phyloP scores from a whole-genome alignment of 1,140 invertebrate species.

The Wiebesia pumilae region DNA sequence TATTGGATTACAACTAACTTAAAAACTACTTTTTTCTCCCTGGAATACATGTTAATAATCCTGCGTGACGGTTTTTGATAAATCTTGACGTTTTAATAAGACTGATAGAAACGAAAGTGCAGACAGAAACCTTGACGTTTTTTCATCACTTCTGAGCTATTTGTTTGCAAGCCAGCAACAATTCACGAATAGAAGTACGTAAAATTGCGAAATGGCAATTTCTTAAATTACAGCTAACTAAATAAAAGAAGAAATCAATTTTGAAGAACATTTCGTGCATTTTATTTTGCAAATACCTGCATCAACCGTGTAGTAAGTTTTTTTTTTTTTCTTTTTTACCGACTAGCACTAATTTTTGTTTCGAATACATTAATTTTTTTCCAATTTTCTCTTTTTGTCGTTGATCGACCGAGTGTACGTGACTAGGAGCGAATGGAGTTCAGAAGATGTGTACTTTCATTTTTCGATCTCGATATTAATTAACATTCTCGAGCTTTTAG shows the following conservation, averaged over 20 bases:
- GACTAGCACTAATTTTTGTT: neutral
- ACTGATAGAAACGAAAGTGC: too few relatives aligned
- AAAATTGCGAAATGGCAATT: neutral
- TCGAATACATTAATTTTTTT: neutral
- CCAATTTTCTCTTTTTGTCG: neutral
- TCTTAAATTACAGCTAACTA: too few relatives aligned
- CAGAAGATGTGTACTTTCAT: neutral
- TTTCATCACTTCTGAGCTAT: neutral
- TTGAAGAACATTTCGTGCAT: too few relatives aligned
- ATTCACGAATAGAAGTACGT: neutral
- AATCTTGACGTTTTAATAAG: too few relatives aligned
- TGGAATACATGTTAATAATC: too few relatives aligned
- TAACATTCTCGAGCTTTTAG: constrained; percentile 4
- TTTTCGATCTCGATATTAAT: neutral
- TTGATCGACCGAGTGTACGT: neutral
- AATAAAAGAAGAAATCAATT: too few relatives aligned
- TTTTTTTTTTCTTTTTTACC: neutral
- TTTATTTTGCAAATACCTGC: too few relatives aligned
- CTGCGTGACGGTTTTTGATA: too few relatives aligned
- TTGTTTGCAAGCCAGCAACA: neutral
- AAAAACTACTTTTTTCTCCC: too few relatives aligned
- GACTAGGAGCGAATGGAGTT: neutral
- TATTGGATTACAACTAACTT: too few relatives aligned
- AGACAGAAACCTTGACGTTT: too few relatives aligned
- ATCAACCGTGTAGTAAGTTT: neutral